Evolutionary conservation across 2,888 invertebrate genomes (phyloP).

Genomic region (Andrena trimmerana): DNA sequence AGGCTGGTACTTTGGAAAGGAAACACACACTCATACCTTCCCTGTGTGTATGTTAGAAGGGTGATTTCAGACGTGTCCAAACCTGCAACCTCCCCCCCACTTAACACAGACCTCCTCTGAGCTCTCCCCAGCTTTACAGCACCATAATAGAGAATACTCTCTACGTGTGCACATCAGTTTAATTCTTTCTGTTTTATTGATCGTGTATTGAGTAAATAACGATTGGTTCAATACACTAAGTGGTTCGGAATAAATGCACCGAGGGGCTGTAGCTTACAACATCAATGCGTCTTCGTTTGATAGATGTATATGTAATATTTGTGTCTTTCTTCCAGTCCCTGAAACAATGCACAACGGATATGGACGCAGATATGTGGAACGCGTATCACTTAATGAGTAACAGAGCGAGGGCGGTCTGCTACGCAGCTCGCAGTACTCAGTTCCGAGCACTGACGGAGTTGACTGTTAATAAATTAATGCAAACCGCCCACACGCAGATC

Average conservation of each 20-base stretch:
- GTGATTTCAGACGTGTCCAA: conserved; percentile 73
- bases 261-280: background rate
- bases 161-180: background rate
- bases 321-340: conserved; percentile 84
- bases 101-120: conserved; percentile 65
- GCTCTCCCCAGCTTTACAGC: conserved; percentile 20
- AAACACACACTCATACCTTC: background rate
- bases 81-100: conserved; percentile 78
- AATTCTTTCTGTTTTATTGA: background rate
- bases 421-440: conserved; percentile 88
- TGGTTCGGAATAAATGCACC: background rate
- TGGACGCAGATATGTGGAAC: conserved; percentile 90
- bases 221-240: too few relatives aligned
- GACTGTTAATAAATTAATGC: conserved; percentile 88
- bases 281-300: background rate
- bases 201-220: background rate
- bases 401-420: conserved; percentile 89
- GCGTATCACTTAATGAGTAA: conserved; percentile 90
- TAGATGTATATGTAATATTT: conserved; percentile 23
- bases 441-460: conserved; percentile 89
- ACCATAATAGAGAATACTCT: conserved; percentile 23
- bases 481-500: conserved; percentile 86
- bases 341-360: conserved; percentile 88
- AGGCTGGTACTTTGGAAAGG: background rate
- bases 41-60: conserved; percentile 47